Conservation (phyloP, 1,140 invertebrate genomes). For the Pachyrhynchus sulphureomaculatus region DNA sequence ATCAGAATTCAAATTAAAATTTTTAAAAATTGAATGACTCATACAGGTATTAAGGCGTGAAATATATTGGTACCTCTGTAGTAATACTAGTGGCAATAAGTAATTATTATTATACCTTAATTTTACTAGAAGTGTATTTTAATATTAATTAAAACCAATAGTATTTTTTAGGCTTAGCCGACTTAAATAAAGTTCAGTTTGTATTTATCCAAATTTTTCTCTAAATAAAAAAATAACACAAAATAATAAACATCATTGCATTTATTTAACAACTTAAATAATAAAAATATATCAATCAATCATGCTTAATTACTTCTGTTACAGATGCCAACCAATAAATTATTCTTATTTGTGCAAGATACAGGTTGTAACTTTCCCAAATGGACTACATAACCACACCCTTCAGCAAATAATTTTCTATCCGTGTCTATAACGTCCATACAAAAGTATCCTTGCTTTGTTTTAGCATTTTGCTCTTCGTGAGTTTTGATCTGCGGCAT, state of each 20-base stretch:
- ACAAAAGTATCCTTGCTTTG: slow-evolving; percentile 72
- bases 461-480: slow-evolving; percentile 67
- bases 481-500: slow-evolving; percentile 90
- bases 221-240: no score
- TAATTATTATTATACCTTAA: no score
- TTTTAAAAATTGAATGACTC: no score
- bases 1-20: no score
- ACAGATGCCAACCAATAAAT: slow-evolving; percentile 78
- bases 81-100: no score
- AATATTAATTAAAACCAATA: no score
- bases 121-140: no score
- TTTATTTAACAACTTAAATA: neutral
- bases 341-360: slow-evolving; percentile 91
- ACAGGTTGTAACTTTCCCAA: slow-evolving; percentile 75
- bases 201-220: neutral
- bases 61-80: no score
- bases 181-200: neutral
- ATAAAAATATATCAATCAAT: neutral
- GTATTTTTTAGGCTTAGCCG: no score
- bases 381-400: slow-evolving; percentile 72
- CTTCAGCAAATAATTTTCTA: slow-evolving; percentile 69
- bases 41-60: no score
- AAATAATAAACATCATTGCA: no score
- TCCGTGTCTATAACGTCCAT: slow-evolving; percentile 91
- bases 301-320: neutral